Evolutionary conservation across 2,797 vertebrate genomes (phyloP), one percentile per base, ranked within the genome.

Genomic region (Aphelocoma californica): DNA sequence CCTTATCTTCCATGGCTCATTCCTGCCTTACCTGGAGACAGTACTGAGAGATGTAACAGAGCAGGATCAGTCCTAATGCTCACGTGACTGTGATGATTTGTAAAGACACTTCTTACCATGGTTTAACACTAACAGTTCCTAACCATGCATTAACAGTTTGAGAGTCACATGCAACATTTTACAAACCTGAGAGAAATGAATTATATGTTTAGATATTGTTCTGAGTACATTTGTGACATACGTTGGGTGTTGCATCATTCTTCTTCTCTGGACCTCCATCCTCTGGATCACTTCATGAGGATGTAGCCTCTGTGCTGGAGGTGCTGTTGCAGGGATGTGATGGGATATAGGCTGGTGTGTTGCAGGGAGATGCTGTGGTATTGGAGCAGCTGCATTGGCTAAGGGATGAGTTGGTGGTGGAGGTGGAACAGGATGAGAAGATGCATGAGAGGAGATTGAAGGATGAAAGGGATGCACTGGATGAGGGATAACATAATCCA

Each of bases 181-280:
- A 97, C 92, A 96, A 97, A 90, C 73, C 96, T 78, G 86, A 94
- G 67, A 71, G 71, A 92, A 96, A 96, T 4, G 6, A 91, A 96
- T 88, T 95, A 91, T 34, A 95, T 9, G 81, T 95, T 94, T 95
- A 95, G 92, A 60, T 82, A 95, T 38, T 86, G 81, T 54, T 95
- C 92, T 92, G 92, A 95, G 84, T 89, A 96, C 53, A 77, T 91
- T 91, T 93, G 86, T 88, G 65, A 98, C 99, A 97, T 98, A 99
- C 99, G 99, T 99, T 48, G 99, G 99, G 90, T 99, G 99, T 94
- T 99, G 99, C 99, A 99, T 99, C 99, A 99, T 98, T 88, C 99
- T 97, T 92, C 99, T 98, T 81, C 99, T 98, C 95, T 99, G 99
- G 93, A 98, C 99, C 98, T 99, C 99, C 98, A 99, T 99, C 97